These are phyloP conservation scores for Atta cephalotes DNA, from an alignment of 1,140 invertebrate genomes.

Conservation along the genomic window DNA sequence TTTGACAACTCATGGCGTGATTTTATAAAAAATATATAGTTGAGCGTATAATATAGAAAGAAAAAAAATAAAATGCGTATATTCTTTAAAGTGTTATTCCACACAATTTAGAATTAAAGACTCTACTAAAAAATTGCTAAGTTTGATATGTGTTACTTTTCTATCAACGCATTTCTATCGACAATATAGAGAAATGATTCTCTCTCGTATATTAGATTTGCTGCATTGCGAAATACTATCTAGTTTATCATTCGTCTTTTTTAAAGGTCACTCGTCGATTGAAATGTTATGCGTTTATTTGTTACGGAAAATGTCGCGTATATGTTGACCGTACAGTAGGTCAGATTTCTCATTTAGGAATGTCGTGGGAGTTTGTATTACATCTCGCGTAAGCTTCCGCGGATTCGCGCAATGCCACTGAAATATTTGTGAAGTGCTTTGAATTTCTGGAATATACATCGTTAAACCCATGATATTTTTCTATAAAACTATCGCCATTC, in stretches of 20 bases:
- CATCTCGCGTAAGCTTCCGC: slow-evolving; percentile 38
- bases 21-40: too few relatives aligned
- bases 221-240: background rate
- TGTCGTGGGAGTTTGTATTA: slow-evolving; percentile 48
- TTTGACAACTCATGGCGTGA: too few relatives aligned
- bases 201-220: background rate
- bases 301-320: slow-evolving; percentile 45
- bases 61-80: too few relatives aligned
- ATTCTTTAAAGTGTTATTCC: too few relatives aligned
- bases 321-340: slow-evolving; percentile 40
- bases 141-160: too few relatives aligned
- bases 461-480: slow-evolving; percentile 51
- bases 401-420: slow-evolving; percentile 34
- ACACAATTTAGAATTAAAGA: too few relatives aligned
- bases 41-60: too few relatives aligned
- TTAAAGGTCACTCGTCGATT: slow-evolving; percentile 45
- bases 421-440: slow-evolving; percentile 57
- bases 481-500: slow-evolving; percentile 58
- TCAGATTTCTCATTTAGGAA: slow-evolving; percentile 60
- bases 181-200: too few relatives aligned
- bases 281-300: slow-evolving; percentile 41
- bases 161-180: too few relatives aligned
- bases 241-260: background rate
- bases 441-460: slow-evolving; percentile 49
- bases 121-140: too few relatives aligned